Conservation (phyloP, 1,140 invertebrate species). For the Sweltsa coloradensis region DNA sequence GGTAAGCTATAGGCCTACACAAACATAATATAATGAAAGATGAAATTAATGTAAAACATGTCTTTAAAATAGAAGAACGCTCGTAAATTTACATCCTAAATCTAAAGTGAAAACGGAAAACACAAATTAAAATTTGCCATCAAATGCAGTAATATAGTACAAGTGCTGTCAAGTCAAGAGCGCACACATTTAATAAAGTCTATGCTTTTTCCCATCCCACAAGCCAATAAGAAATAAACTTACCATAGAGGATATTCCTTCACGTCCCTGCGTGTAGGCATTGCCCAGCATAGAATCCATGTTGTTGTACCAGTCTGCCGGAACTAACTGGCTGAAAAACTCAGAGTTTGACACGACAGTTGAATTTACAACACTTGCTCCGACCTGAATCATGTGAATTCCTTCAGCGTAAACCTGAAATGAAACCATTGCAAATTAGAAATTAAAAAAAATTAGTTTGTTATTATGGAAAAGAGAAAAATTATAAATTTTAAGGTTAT, state of each 20-base stretch:
- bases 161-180: not conserved
- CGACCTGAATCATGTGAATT: constrained; percentile 80
- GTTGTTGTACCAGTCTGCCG: constrained; percentile 58
- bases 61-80: no score
- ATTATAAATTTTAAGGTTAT: no score
- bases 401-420: constrained; percentile 86
- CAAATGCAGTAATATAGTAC: not conserved
- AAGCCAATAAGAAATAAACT: constrained; percentile 21
- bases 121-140: not conserved
- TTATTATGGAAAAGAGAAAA: no score
- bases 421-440: constrained; percentile 26
- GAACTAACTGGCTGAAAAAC: constrained; percentile 56
- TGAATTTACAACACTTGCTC: constrained; percentile 78
- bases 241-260: constrained; percentile 71
- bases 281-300: constrained; percentile 82
- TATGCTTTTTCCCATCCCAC: not conserved
- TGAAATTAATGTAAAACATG: no score
- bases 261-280: constrained; percentile 79
- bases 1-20: no score
- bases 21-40: no score
- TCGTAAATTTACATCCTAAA: no score
- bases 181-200: not conserved
- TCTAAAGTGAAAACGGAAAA: no score
- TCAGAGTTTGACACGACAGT: constrained; percentile 83
- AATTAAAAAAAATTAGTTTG: no score